Conservation (phyloP, 2,113 vertebrate species). For the Oncorhynchus clarkii region DNA sequence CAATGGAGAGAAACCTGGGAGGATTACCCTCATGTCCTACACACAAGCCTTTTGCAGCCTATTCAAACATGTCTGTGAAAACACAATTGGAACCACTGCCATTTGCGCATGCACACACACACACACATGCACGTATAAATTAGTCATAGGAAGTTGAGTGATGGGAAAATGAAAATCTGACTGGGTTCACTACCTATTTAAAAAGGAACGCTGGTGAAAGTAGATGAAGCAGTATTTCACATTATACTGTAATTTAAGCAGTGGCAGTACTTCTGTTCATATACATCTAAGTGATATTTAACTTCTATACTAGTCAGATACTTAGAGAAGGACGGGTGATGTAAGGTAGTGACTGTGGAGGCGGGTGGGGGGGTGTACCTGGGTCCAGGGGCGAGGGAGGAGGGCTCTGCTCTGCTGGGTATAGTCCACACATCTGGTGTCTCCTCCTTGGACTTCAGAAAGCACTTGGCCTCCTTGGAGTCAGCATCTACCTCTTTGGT, state of each 20-base stretch:
- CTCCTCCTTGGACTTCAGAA: slow-evolving; percentile 75
- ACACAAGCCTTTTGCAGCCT: not conserved
- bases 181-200: too few species aligned
- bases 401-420: not conserved
- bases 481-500: slow-evolving; percentile 87
- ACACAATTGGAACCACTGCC: slow-evolving; percentile 1
- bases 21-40: slow-evolving; percentile 9
- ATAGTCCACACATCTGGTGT: slow-evolving; percentile 1
- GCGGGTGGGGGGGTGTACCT: slow-evolving; percentile 48
- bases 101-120: slow-evolving; percentile 12
- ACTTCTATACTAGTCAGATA: not conserved
- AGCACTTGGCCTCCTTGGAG: slow-evolving; percentile 88
- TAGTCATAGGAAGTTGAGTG: too few species aligned
- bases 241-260: not conserved
- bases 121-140: not conserved
- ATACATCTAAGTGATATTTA: not conserved
- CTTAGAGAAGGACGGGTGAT: not conserved
- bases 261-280: not conserved
- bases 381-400: slow-evolving; percentile 44
- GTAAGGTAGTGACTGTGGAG: not conserved
- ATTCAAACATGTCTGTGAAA: too few species aligned
- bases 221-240: not conserved
- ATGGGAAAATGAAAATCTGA: too few species aligned
- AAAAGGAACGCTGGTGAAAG: too few species aligned
- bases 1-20: slow-evolving; percentile 5